Conservation (phyloP, 2,797 vertebrate species). For the Sebastes iracundus region DNA sequence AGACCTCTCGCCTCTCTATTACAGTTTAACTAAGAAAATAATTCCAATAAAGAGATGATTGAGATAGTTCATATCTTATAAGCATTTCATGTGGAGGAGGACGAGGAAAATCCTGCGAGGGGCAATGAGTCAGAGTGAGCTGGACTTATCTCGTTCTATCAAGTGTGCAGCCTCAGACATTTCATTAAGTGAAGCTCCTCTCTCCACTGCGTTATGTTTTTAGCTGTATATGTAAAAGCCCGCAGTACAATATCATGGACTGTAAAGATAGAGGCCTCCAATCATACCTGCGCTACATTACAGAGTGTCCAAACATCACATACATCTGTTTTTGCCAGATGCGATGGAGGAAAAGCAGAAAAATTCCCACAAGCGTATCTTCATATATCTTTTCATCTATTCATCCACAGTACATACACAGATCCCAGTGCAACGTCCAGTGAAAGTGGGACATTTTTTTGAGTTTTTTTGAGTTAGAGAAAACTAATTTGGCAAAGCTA, state of each 20-base stretch:
- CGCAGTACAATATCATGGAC: slow-evolving; percentile 17
- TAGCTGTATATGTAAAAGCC: slow-evolving; percentile 1
- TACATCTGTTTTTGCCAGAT: not conserved
- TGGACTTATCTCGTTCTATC: slow-evolving; percentile 61
- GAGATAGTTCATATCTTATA: slow-evolving; percentile 19
- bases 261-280: slow-evolving; percentile 12
- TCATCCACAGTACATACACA: not conserved
- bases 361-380: not conserved
- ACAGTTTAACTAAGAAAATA: slow-evolving; percentile 17
- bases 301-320: slow-evolving; percentile 31
- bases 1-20: slow-evolving; percentile 17
- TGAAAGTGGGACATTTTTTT: slow-evolving; percentile 7
- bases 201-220: slow-evolving; percentile 24
- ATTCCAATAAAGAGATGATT: slow-evolving; percentile 21
- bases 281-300: not conserved
- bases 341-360: slow-evolving; percentile 20
- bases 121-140: slow-evolving; percentile 58
- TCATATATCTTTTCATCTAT: not conserved
- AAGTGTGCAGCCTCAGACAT: slow-evolving; percentile 57
- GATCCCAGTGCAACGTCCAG: not conserved
- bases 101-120: slow-evolving; percentile 52
- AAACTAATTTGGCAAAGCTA: not conserved
- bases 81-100: slow-evolving; percentile 38
- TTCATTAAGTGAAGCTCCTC: slow-evolving; percentile 63
- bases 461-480: not conserved